Base-by-base conservation (phyloP, 2,113 vertebrate genomes). In the Onychostruthus taczanowskii region DNA sequence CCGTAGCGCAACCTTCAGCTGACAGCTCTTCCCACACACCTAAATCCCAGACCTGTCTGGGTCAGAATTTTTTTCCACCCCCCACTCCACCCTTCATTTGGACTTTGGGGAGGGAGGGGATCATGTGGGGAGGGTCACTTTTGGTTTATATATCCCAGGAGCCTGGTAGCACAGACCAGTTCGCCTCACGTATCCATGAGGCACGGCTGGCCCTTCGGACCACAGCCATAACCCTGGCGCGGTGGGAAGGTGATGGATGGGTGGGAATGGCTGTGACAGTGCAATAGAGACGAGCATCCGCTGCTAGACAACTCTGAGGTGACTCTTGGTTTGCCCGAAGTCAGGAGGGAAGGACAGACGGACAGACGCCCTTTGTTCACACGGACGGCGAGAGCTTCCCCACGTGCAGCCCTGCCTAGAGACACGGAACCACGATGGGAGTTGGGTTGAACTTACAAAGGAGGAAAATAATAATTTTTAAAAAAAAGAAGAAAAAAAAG, bases 261-360 rank as follows among this genome's bases (percentile, higher is more conserved):
- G 84, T 79, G 95, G 91, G 89, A 89, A 76, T 39, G 92, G 95
- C 95, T 96, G 94, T 95, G 96, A 96, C 89, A 90, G 97, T 97
- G 97, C 97, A 97, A 97, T 97, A 97, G 95, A 87, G 93, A 93
- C 0, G 55, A 96, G 88, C 86, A 84, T 92, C 96, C 73, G 94
- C 92, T 93, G 93, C 95, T 93, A 94, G 94, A 93, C 91, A 92
- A 96, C 69, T 93, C 85, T 73, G 82, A 78, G 63, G 21, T 53
- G 88, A 81, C 95, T 93, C 93, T 94, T 93, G 90, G 84, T 85
- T 94, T 91, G 84, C 93, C 80, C 0, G 19, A 90, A 77, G 89
- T 91, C 14, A 2, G 87, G 89, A 94, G 91, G 82, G 94, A 90
- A 89, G 92, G 92, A 92, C 27, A 33, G 90, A 81, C 1, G 22